Conservation (phyloP, 1,140 invertebrate genomes). For the Drosophila sturtevanti region DNA sequence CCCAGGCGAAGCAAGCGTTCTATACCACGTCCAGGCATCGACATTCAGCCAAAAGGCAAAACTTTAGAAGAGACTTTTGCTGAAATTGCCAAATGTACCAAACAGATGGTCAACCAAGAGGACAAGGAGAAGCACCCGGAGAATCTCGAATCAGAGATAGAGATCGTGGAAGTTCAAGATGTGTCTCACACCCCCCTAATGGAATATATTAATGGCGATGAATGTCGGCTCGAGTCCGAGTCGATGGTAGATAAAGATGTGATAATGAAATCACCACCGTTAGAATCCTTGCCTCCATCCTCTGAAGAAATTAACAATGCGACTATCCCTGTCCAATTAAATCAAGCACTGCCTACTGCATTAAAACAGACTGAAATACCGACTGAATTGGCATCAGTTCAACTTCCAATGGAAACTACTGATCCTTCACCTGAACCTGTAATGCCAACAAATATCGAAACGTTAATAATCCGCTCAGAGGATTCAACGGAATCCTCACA, state of each 20-base stretch:
- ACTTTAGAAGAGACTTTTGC: slow-evolving; percentile 65
- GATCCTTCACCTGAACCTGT: neutral
- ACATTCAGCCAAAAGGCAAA: slow-evolving; percentile 21
- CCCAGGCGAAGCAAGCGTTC: slow-evolving; percentile 46
- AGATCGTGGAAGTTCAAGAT: slow-evolving; percentile 17
- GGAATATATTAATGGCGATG: slow-evolving; percentile 37
- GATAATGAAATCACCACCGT: neutral
- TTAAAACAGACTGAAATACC: neutral
- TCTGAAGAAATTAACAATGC: neutral
- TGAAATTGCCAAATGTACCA: slow-evolving; percentile 52
- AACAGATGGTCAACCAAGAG: slow-evolving; percentile 10
- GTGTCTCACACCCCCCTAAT: slow-evolving; percentile 26
- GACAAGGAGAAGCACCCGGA: neutral
- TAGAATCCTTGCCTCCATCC: neutral
- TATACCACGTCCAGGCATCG: neutral
- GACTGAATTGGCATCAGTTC: neutral
- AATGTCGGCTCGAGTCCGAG: neutral
- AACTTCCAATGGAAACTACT: neutral
- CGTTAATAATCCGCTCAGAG: neutral
- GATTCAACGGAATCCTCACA: neutral
- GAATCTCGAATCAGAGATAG: neutral
- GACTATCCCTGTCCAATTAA: neutral
- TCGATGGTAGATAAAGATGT: neutral
- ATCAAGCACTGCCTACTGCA: neutral
- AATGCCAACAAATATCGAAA: neutral